A percentile compares a stretch with the other conserved stretches of the same genome.
Evolutionary conservation across 1,140 invertebrate genomes (phyloP).

Genomic region (Vollenhovia emeryi): DNA sequence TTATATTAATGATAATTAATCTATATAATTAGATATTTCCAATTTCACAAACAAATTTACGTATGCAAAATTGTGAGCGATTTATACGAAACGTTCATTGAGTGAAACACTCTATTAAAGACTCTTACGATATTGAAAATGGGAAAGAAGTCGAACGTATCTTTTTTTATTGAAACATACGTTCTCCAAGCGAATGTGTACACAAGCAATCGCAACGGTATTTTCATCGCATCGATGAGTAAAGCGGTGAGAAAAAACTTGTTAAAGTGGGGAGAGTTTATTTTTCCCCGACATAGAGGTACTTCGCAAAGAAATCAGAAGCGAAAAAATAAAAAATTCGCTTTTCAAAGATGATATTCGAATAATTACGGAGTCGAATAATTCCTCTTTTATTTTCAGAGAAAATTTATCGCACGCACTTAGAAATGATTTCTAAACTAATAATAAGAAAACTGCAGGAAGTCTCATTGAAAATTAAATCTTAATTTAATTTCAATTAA

Average conservation of each 20-base stretch:
- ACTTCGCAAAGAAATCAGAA: neutral
- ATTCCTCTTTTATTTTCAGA: neutral
- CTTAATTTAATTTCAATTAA: neutral
- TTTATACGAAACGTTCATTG: conserved; percentile 1
- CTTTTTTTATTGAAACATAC: conserved; percentile 5
- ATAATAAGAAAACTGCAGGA: neutral
- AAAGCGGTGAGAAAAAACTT: conserved; percentile 1
- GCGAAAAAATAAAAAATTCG: neutral
- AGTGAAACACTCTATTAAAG: neutral
- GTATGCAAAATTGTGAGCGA: neutral
- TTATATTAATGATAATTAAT: neutral
- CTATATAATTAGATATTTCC: neutral
- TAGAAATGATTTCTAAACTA: neutral
- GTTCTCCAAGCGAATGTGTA: neutral
- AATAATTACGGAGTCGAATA: too few species aligned
- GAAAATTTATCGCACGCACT: neutral
- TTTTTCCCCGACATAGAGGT: neutral
- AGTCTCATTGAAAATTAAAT: neutral
- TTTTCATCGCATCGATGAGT: neutral
- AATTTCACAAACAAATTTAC: neutral
- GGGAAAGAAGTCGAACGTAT: neutral
- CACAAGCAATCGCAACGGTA: neutral
- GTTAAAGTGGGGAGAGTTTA: neutral
- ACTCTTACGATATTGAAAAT: neutral
- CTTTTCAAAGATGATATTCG: neutral